A percentile compares a stretch with the other conserved stretches of the same genome.
Evolutionary conservation across 2,888 invertebrate species (phyloP).

Genomic region (Ectemnius lituratus): DNA sequence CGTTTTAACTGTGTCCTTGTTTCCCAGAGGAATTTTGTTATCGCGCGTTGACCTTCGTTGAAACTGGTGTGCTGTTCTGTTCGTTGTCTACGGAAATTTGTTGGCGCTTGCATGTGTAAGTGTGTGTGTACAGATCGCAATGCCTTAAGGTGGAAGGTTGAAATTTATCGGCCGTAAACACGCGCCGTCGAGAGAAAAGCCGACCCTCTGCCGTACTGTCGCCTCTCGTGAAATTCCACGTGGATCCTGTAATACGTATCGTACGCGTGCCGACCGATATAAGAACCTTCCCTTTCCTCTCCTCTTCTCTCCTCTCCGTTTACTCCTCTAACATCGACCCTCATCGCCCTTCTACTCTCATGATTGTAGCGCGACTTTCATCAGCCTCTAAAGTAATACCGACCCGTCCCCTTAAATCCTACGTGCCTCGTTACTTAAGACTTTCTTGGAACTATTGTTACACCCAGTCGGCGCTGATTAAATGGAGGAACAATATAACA

Average conservation of each 20-base stretch:
- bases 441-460: too few relatives aligned
- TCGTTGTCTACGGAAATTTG: slow-evolving; percentile 24
- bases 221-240: slow-evolving; percentile 54
- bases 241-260: slow-evolving; percentile 46
- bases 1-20: slow-evolving; percentile 62
- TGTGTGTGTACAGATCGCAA: slow-evolving; percentile 8
- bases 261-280: slow-evolving; percentile 27
- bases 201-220: slow-evolving; percentile 12
- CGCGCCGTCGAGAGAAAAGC: slow-evolving; percentile 56
- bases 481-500: too few relatives aligned
- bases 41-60: slow-evolving; percentile 39
- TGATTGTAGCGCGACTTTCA: too few relatives aligned
- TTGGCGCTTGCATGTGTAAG: neutral
- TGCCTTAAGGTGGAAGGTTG: slow-evolving; percentile 54
- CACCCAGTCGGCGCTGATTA: too few relatives aligned
- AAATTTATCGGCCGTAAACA: slow-evolving; percentile 67
- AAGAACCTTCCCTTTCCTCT: slow-evolving; percentile 1
- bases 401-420: too few relatives aligned
- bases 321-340: neutral
- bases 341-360: neutral
- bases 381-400: too few relatives aligned
- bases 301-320: neutral
- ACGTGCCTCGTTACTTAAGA: too few relatives aligned
- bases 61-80: slow-evolving; percentile 29
- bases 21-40: slow-evolving; percentile 66